Evolutionary conservation across 2,113 vertebrate species (phyloP), one percentile per base, ranked within the genome.

Genomic region (Gymnobelideus leadbeateri): DNA sequence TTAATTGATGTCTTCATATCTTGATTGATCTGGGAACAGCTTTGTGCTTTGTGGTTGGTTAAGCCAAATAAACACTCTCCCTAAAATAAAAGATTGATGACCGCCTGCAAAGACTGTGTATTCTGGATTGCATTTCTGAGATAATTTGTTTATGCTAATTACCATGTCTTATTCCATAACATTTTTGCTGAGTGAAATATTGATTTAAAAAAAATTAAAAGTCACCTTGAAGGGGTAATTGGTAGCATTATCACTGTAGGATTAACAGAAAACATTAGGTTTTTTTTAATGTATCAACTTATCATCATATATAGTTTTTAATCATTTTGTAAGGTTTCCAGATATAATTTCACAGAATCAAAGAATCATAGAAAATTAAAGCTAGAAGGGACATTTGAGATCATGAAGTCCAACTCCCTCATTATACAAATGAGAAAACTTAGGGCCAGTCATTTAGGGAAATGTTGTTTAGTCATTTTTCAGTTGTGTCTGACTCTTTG

Each of bases 81-180:
- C 84, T 95, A 95, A 92, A 94, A 94, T 94, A 54, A 94, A 95
- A 96, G 91, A 95, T 47, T 95, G 93, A 90, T 96, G 84, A 96
- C 95, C 93, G 89, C 91, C 51, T 31, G 52, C n/a, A 93, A 51
- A 95, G 49, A 93, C 92, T 94, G 92, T 97, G 31, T 96, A 90
- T 49, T 97, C 96, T 94, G 51, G 94, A 95, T 94, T 94, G 31
- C 89, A 96, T 93, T 95, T 54, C 31, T 93, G 95, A 93, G 92
- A 89, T 95, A 96, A 96, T 95, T 95, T 97, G 93, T 94, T 97
- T 95, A 96, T 93, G 94, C 51, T 95, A 97, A 97, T 96, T 94
- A 94, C 90, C 77, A 92, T 95, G 91, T 95, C 94, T 96, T 91
- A 90, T 95, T 96, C 54, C 53, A 94, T 89, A 93, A 91, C 61